Base-by-base conservation (phyloP, 2,888 invertebrate genomes). In the Agrochola lota region DNA sequence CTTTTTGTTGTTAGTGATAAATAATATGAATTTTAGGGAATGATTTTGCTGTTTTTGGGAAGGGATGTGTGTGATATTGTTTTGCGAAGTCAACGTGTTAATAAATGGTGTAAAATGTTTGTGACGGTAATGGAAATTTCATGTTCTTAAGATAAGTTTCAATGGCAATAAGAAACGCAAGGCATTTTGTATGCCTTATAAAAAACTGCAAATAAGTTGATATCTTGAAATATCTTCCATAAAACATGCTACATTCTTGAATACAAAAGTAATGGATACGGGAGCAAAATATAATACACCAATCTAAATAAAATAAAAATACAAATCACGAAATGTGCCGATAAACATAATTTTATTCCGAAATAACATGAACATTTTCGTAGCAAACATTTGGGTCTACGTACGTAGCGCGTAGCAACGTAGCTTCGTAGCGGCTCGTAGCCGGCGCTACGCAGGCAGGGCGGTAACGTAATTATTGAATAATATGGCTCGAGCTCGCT, bases 1-100 rank as follows among this genome's bases (percentile, higher is more conserved):
- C 79, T 77, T 82, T 87, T 85, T 87, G 82, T 85, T 87, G 87
- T 85, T 74, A 79, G 67, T 70, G 73, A 81, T 84, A 85, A 85
- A 86, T 85, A 86, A 72, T 35, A 64, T 12, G 74, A 62, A 69
- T 80, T 84, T 87, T 68, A 59, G 69, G 43, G 40, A 74, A 63
- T 85, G 87, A 87, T 71, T 62, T 15, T 30, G 77, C 87, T 71
- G 60, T 77, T 86, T 84, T 80, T 17, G 20, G 6, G 26, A 5
- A 23, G 35, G 59, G 15, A 26, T 66, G 52, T 68, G 64, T 77
- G 46, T 23, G 23, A 69, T 40, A 72, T 63, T 85, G 78, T 75
- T 81, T 75, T 60, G 15, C 4, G 8, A 67, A 30, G 46, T 55
- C 55, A 40, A 60, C 55, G 15, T 74, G 23, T 43, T 49, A 9